Conservation (phyloP, 2,888 invertebrate species). For the Heliconius erato region DNA sequence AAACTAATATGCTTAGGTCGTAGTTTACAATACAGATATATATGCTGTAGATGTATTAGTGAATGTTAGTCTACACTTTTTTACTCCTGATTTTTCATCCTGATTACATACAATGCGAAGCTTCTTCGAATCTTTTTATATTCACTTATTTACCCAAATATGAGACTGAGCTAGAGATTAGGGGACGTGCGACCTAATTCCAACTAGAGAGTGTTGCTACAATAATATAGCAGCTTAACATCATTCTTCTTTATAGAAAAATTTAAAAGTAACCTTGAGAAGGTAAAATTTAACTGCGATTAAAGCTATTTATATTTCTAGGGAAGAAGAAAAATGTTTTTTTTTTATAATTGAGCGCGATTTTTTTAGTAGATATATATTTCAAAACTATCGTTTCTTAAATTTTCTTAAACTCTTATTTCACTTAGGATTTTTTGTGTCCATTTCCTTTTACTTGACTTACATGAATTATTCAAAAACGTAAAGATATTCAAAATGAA, state of each 20-base stretch:
- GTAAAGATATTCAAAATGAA: background rate
- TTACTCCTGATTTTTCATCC: constrained; percentile 52
- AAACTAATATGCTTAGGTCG: background rate
- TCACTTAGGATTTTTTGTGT: background rate
- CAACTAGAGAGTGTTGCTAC: constrained; percentile 9
- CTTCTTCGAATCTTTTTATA: constrained; percentile 57
- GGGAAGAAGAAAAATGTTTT: background rate
- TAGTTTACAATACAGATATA: constrained; percentile 7
- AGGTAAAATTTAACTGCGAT: background rate
- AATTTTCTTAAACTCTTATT: background rate
- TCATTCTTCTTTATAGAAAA: constrained; percentile 5
- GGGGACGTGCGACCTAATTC: constrained; percentile 62
- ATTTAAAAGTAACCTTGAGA: constrained; percentile 15
- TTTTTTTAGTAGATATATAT: background rate
- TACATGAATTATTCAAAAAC: background rate
- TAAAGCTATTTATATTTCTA: background rate
- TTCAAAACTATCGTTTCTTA: background rate
- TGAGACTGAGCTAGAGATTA: constrained; percentile 83
- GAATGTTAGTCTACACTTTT: constrained; percentile 43
- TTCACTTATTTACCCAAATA: constrained; percentile 79
- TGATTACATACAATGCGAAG: constrained; percentile 42
- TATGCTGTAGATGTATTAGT: constrained; percentile 30
- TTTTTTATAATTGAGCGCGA: background rate
- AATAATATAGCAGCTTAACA: background rate
- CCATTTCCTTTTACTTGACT: background rate